phyloP scores from a whole-genome alignment of 2,888 invertebrate species.

The Litoditis marina region DNA sequence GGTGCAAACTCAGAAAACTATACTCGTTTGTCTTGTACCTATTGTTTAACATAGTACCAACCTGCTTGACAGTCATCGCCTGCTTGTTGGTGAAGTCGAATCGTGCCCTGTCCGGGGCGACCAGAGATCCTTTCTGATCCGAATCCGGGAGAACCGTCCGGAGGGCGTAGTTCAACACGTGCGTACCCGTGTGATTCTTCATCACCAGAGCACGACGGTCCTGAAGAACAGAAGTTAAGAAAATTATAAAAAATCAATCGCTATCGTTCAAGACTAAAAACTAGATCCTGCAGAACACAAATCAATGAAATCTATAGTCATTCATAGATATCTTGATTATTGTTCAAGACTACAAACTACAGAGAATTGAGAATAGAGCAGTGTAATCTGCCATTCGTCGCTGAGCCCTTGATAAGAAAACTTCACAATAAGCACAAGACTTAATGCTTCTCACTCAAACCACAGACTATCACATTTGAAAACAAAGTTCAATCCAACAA shows the following conservation, averaged over 20 bases:
- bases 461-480: too few relatives aligned
- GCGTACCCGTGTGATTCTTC: constrained; percentile 98
- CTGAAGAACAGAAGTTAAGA: constrained; percentile 53
- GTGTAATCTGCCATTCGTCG: too few relatives aligned
- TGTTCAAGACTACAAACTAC: too few relatives aligned
- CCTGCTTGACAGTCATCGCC: constrained; percentile 83
- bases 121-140: constrained; percentile 76
- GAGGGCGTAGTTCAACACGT: constrained; percentile 89
- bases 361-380: too few relatives aligned
- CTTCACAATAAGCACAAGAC: too few relatives aligned
- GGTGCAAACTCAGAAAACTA: too few relatives aligned
- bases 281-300: background rate
- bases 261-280: background rate
- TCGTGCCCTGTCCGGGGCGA: constrained; percentile 89
- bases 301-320: background rate
- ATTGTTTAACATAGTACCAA: too few relatives aligned
- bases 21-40: too few relatives aligned
- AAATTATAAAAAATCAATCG: background rate
- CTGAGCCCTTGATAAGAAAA: too few relatives aligned
- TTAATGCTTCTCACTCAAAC: too few relatives aligned
- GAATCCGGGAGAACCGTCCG: constrained; percentile 74
- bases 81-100: constrained; percentile 94
- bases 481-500: too few relatives aligned
- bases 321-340: too few relatives aligned
- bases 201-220: constrained; percentile 83